A percentile compares a stretch with the other conserved stretches of the same genome.
Evolutionary conservation across 2,113 vertebrate genomes (phyloP).

Genomic region (Podiceps cristatus): DNA sequence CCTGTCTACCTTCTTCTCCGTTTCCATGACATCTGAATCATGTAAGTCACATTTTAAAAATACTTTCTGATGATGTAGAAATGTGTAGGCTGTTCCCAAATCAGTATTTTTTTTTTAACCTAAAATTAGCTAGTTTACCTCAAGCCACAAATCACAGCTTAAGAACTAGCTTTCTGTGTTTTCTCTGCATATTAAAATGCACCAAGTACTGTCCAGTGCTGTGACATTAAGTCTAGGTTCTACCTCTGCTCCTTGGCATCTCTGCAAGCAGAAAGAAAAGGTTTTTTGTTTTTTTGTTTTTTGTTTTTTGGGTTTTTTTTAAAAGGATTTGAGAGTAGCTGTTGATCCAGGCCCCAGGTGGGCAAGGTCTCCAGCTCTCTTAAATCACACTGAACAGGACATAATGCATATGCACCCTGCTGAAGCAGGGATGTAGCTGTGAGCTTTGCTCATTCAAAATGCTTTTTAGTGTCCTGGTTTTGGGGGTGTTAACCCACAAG

Average conservation of each 20-base stretch:
- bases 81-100: background rate
- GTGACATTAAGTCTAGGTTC: background rate
- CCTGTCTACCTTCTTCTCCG: background rate
- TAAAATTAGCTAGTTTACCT: background rate
- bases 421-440: background rate
- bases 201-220: background rate
- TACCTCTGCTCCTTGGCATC: background rate
- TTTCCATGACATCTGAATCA: constrained; percentile 2
- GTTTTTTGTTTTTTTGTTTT: no score
- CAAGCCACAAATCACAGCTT: background rate
- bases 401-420: rapidly evolving
- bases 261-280: background rate
- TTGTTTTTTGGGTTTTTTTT: no score
- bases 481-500: background rate
- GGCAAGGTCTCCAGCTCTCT: background rate
- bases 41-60: constrained; percentile 42
- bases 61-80: background rate
- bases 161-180: background rate
- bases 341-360: background rate
- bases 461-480: background rate
- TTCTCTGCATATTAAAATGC: background rate
- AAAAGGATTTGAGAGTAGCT: background rate
- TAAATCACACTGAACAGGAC: background rate
- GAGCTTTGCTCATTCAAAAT: background rate
- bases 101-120: background rate